phyloP scores from a whole-genome alignment of 2,797 vertebrate genomes.

The Hylomyscus alleni region DNA sequence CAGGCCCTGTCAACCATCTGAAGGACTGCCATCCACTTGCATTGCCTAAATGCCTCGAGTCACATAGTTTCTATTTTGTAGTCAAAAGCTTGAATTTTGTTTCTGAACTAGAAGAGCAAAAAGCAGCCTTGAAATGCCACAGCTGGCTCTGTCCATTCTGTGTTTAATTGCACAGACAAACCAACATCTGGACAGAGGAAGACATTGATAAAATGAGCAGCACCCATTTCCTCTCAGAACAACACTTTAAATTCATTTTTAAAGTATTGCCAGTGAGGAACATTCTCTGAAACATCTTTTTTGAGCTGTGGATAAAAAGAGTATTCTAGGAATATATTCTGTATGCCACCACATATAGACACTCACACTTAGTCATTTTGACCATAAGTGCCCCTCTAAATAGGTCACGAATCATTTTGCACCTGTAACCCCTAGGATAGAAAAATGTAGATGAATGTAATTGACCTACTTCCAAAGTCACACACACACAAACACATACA shows the following conservation, averaged over 20 bases:
- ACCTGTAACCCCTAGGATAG: conserved; percentile 85
- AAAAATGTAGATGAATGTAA: conserved; percentile 88
- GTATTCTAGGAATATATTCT: conserved; percentile 81
- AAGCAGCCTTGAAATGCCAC: background rate
- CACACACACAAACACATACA: conserved; percentile 40
- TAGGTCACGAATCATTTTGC: conserved; percentile 88
- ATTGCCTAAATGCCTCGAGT: conserved; percentile 37
- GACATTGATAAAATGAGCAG: conserved; percentile 25
- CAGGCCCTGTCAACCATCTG: background rate
- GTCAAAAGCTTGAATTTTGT: conserved; percentile 47
- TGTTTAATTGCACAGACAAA: conserved; percentile 52
- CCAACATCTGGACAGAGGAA: conserved; percentile 57
- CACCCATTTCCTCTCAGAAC: conserved; percentile 17
- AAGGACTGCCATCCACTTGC: background rate
- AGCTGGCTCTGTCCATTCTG: conserved; percentile 26
- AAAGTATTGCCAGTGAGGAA: conserved; percentile 39
- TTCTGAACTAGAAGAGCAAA: conserved; percentile 65
- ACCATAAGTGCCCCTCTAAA: conserved; percentile 89
- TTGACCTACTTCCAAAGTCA: conserved; percentile 80
- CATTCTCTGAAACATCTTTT: conserved; percentile 7
- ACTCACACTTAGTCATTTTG: conserved; percentile 86
- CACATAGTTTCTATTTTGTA: conserved; percentile 10
- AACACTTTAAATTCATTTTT: conserved; percentile 64
- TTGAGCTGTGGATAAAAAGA: conserved; percentile 71
- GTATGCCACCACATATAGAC: conserved; percentile 77